These are phyloP conservation scores for Cheirogaleus medius DNA, from an alignment of 2,113 vertebrate genomes.

Conservation along the genomic window DNA sequence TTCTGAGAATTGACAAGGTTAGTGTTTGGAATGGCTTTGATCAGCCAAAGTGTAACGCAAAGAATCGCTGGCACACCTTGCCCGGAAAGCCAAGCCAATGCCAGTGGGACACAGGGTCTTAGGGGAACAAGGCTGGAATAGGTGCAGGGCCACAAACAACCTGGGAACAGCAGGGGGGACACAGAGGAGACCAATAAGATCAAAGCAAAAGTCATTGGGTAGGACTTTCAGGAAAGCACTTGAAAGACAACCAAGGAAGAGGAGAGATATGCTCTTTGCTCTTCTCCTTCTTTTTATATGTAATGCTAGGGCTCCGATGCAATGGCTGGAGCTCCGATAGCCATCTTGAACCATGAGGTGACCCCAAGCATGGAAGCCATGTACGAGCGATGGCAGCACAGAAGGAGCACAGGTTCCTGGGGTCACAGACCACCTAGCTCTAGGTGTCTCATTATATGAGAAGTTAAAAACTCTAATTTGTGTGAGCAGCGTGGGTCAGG, in stretches of 20 bases:
- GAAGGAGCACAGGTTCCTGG: background rate
- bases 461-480: background rate
- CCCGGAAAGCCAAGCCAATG: background rate
- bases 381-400: background rate
- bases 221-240: background rate
- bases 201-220: background rate
- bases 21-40: background rate
- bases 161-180: background rate
- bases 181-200: background rate
- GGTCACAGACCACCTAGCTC: background rate
- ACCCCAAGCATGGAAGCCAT: background rate
- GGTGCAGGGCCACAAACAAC: background rate
- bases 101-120: background rate
- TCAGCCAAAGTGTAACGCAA: no score
- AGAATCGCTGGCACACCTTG: background rate
- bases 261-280: background rate
- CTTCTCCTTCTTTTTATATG: background rate
- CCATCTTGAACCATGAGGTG: background rate
- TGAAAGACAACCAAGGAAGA: background rate
- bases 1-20: background rate
- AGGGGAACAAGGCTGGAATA: background rate
- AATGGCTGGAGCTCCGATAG: background rate
- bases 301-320: background rate
- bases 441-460: background rate
- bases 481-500: background rate